A percentile compares a stretch with the other conserved stretches of the same genome.
phyloP scores from a whole-genome alignment of 2,888 invertebrate genomes.

The Cheilosia impressa region DNA sequence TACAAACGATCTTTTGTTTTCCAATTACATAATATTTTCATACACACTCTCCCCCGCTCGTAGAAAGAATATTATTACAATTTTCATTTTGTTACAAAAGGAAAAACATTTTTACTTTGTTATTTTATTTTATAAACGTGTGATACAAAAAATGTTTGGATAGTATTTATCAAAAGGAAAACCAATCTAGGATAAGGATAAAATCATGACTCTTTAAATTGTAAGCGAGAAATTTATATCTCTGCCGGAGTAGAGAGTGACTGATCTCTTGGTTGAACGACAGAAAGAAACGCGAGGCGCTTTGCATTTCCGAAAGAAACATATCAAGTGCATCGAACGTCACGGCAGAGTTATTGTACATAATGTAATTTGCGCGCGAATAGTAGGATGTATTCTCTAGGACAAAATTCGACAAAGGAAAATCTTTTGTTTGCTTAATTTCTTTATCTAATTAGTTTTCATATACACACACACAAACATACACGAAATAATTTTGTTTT shows the following conservation, averaged over 20 bases:
- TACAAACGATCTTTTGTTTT: constrained; percentile 30
- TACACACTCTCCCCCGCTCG: constrained; percentile 16
- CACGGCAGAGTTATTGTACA: constrained; percentile 65
- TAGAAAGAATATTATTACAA: constrained; percentile 7
- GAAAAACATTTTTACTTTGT: constrained; percentile 49
- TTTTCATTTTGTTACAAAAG: constrained; percentile 25
- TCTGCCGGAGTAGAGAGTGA: constrained; percentile 36
- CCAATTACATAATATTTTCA: constrained; percentile 7
- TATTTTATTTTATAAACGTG: constrained; percentile 65
- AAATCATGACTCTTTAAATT: constrained; percentile 69
- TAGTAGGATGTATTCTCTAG: constrained; percentile 61
- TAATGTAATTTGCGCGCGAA: constrained; percentile 54
- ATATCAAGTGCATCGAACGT: constrained; percentile 55
- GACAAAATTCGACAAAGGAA: constrained; percentile 58
- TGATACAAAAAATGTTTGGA: constrained; percentile 66
- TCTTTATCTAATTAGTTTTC: constrained; percentile 1
- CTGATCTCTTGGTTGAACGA: constrained; percentile 9
- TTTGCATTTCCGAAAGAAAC: constrained; percentile 46
- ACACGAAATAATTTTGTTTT: not conserved
- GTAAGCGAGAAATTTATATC: constrained; percentile 49
- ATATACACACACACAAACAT: constrained; percentile 1
- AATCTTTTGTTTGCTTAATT: constrained; percentile 12
- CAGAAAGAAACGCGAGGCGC: not conserved
- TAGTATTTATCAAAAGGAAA: constrained; percentile 68
- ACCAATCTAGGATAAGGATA: constrained; percentile 57